phyloP scores from a whole-genome alignment of 2,797 vertebrate species.

The Rhyacichthys aspro region DNA sequence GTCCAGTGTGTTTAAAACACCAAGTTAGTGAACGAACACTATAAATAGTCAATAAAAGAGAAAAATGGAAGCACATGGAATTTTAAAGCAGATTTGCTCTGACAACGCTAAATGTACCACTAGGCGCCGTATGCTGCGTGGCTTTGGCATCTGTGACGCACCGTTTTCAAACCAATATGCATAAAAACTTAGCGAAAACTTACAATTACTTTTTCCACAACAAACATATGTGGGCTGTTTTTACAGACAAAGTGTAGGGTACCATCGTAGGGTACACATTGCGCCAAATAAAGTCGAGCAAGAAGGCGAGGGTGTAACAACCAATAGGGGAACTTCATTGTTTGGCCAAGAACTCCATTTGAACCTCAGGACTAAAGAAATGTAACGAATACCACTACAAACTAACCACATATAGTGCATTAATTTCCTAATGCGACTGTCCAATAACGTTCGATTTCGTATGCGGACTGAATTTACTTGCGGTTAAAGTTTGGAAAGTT shows the following conservation, averaged over 20 bases:
- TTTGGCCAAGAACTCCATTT: conserved; percentile 26
- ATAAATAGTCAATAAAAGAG: too few relatives aligned
- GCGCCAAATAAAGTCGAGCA: conserved; percentile 42
- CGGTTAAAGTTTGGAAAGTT: conserved; percentile 62
- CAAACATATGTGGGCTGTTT: too few relatives aligned
- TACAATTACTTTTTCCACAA: too few relatives aligned
- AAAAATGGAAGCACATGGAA: too few relatives aligned
- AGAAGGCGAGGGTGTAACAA: conserved; percentile 55
- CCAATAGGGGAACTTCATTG: conserved; percentile 55
- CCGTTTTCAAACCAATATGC: conserved; percentile 41
- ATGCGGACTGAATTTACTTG: conserved; percentile 23
- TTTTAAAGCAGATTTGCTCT: neutral
- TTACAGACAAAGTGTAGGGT: neutral
- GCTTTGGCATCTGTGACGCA: conserved; percentile 28
- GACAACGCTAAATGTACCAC: neutral
- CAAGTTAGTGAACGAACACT: too few relatives aligned
- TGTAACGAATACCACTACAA: rapidly evolving
- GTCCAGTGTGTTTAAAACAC: too few relatives aligned
- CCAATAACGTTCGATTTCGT: neutral
- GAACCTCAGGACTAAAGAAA: conserved; percentile 16
- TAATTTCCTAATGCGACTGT: rapidly evolving
- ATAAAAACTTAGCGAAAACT: neutral
- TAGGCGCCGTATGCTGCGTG: too few relatives aligned
- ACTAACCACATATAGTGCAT: neutral
- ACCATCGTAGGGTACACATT: conserved; percentile 12